phyloP scores from a whole-genome alignment of 2,113 vertebrate genomes.

The Parotia lawesii region DNA sequence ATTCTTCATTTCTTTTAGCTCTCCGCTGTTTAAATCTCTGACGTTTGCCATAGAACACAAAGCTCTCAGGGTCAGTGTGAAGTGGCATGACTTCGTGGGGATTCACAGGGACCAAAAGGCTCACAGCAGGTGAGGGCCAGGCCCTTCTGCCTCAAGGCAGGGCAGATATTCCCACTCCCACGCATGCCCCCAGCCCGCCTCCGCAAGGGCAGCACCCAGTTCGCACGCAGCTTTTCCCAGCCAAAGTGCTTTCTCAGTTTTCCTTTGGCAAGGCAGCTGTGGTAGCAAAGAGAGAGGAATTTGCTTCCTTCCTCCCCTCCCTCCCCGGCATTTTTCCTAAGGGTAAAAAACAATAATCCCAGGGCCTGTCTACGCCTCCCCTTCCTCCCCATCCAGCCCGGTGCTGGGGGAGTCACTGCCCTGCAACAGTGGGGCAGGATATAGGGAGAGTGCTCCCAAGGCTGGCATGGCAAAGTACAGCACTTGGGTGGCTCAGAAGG shows the following conservation, averaged over 20 bases:
- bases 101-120: neutral
- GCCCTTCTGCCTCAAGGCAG: neutral
- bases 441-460: neutral
- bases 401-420: neutral
- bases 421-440: neutral
- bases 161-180: neutral
- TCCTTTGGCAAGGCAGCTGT: neutral
- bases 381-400: rapidly evolving
- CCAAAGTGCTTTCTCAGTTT: neutral
- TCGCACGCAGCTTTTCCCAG: neutral
- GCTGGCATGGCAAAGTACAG: neutral
- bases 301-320: neutral
- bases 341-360: neutral
- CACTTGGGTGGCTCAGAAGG: neutral
- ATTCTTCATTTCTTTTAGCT: neutral
- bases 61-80: neutral
- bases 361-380: neutral
- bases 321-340: neutral
- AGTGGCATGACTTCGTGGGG: neutral
- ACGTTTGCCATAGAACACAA: neutral
- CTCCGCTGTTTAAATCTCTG: neutral
- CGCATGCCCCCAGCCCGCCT: neutral
- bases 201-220: rapidly evolving
- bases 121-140: neutral
- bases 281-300: neutral